These are phyloP conservation scores for Antidorcas marsupialis DNA, from an alignment of 2,113 vertebrate species.

Conservation along the genomic window DNA sequence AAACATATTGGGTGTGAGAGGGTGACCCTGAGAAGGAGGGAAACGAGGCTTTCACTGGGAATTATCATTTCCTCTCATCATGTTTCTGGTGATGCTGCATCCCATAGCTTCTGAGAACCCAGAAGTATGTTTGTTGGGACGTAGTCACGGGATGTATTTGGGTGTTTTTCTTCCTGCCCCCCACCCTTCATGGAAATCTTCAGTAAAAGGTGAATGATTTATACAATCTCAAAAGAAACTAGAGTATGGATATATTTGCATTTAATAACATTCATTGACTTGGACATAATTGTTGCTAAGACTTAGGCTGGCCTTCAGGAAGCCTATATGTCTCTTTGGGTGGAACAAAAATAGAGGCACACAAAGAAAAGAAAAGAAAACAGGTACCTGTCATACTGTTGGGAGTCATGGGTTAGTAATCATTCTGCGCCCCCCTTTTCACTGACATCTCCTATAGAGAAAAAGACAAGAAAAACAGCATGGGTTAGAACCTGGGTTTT, in stretches of 20 bases:
- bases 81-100: neutral
- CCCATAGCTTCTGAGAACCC: neutral
- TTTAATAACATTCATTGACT: neutral
- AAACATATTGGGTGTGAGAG: neutral
- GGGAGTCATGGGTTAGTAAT: conserved; percentile 82
- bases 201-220: neutral
- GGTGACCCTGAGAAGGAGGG: neutral
- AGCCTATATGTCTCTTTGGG: neutral
- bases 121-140: neutral
- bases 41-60: neutral
- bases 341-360: neutral
- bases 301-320: neutral
- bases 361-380: neutral
- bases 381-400: conserved; percentile 87
- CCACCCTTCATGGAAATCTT: neutral
- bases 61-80: neutral
- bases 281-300: neutral
- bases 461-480: conserved; percentile 45
- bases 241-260: neutral
- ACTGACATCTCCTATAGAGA: conserved; percentile 77
- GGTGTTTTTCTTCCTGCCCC: neutral
- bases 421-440: conserved; percentile 77
- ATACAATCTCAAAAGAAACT: neutral
- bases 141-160: neutral
- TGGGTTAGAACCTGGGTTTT: conserved; percentile 33